Percentiles rank a stretch among this genome's conserved stretches.
Conservation (phyloP, 2,888 invertebrate genomes). For the Melanostoma scalare region DNA sequence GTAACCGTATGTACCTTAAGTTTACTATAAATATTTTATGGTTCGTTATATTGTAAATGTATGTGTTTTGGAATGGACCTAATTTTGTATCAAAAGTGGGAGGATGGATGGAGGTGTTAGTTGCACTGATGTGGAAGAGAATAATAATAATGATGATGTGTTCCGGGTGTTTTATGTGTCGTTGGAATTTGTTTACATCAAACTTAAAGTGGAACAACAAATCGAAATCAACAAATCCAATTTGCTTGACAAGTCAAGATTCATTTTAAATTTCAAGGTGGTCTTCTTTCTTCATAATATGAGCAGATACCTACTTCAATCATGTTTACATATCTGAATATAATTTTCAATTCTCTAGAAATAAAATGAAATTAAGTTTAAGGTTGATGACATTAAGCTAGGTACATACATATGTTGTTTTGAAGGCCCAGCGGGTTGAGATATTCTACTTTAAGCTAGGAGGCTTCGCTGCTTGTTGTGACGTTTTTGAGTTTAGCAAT, state of each 20-base stretch:
- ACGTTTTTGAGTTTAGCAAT: no score
- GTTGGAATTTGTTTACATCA: conserved; percentile 72
- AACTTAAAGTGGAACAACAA: conserved; percentile 67
- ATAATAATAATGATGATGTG: conserved; percentile 70
- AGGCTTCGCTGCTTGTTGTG: no score
- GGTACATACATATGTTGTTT: no score
- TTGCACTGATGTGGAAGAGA: conserved; percentile 71
- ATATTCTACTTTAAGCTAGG: no score
- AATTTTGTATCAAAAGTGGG: conserved; percentile 57
- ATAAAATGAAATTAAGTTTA: no score
- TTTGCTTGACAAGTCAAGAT: conserved; percentile 29
- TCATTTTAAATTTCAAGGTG: conserved; percentile 3
- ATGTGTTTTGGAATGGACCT: conserved; percentile 70
- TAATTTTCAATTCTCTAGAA: no score
- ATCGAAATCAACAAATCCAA: conserved; percentile 66
- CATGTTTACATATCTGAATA: no score
- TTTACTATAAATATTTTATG: conserved; percentile 73
- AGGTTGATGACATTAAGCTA: no score
- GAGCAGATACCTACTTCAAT: no score
- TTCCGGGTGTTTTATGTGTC: conserved; percentile 70
- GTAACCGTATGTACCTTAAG: conserved; percentile 65
- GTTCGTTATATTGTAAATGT: conserved; percentile 69
- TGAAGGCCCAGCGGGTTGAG: no score
- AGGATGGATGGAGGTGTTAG: conserved; percentile 59
- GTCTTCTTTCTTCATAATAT: not conserved